These are phyloP conservation scores for Pavo muticus DNA, from an alignment of 2,113 vertebrate genomes.

Conservation along the genomic window DNA sequence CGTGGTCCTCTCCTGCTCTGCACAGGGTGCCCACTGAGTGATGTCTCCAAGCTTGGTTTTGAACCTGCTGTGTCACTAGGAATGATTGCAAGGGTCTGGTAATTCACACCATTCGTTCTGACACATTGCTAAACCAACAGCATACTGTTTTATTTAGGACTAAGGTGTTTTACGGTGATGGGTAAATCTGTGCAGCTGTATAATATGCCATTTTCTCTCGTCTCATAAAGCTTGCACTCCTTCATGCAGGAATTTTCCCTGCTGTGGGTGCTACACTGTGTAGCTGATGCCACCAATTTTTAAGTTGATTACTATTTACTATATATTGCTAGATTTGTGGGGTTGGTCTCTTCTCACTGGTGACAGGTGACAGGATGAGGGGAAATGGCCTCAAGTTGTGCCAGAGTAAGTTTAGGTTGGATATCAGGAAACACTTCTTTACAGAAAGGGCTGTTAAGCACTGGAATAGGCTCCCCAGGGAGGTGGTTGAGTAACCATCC, in stretches of 20 bases:
- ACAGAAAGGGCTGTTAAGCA: too few relatives aligned
- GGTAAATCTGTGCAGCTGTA: not conserved
- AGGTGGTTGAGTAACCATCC: too few relatives aligned
- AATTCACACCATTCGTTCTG: not conserved
- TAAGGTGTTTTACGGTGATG: not conserved
- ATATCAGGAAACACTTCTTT: too few relatives aligned
- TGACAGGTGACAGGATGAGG: too few relatives aligned
- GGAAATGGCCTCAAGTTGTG: too few relatives aligned
- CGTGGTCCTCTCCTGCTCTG: rapidly evolving
- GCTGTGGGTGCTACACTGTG: not conserved
- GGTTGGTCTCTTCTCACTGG: too few relatives aligned
- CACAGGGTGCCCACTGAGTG: rapidly evolving
- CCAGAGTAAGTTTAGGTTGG: too few relatives aligned
- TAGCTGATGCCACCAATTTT: not conserved
- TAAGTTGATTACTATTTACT: not conserved
- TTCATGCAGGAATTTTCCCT: not conserved
- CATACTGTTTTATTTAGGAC: not conserved
- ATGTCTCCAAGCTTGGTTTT: not conserved
- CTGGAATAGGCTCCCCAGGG: too few relatives aligned
- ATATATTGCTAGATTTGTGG: too few relatives aligned
- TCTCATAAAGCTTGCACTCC: not conserved
- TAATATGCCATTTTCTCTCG: not conserved
- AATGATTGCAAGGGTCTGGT: not conserved
- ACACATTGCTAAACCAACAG: not conserved
- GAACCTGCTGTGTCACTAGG: not conserved